These are phyloP conservation scores for Homarus americanus DNA, from an alignment of 1,140 invertebrate genomes.

Conservation along the genomic window DNA sequence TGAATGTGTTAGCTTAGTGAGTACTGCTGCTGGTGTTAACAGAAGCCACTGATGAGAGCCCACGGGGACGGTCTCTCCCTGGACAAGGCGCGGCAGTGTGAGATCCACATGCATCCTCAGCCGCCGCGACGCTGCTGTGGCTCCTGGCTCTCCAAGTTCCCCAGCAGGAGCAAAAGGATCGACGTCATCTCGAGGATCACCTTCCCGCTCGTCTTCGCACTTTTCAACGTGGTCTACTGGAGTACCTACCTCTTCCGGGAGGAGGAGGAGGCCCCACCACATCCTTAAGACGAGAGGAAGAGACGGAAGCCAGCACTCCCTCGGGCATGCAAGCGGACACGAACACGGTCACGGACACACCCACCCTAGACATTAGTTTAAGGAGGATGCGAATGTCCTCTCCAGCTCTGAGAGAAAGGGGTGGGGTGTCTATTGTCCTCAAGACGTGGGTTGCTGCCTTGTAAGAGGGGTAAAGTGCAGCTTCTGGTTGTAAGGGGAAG, in stretches of 20 bases:
- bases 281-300: slow-evolving; percentile 3
- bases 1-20: neutral
- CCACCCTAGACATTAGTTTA: too few relatives aligned
- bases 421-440: too few relatives aligned
- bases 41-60: slow-evolving; percentile 93
- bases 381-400: too few relatives aligned
- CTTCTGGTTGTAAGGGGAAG: slow-evolving; percentile 1
- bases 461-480: neutral
- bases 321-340: neutral
- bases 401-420: too few relatives aligned
- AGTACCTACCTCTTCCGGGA: slow-evolving; percentile 88
- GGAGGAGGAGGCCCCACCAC: slow-evolving; percentile 47
- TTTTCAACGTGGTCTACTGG: slow-evolving; percentile 98
- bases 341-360: too few relatives aligned
- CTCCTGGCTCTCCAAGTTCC: slow-evolving; percentile 96
- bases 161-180: slow-evolving; percentile 94
- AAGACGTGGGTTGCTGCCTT: too few relatives aligned
- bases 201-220: slow-evolving; percentile 95
- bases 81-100: slow-evolving; percentile 92
- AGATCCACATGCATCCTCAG: slow-evolving; percentile 81
- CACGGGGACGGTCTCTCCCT: slow-evolving; percentile 82
- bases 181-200: slow-evolving; percentile 96
- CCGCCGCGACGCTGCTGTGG: slow-evolving; percentile 84
- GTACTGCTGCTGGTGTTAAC: slow-evolving; percentile 78
- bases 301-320: slow-evolving; percentile 1